These are phyloP conservation scores for Polypedilum vanderplanki DNA, from an alignment of 1,140 invertebrate species.

Conservation along the genomic window DNA sequence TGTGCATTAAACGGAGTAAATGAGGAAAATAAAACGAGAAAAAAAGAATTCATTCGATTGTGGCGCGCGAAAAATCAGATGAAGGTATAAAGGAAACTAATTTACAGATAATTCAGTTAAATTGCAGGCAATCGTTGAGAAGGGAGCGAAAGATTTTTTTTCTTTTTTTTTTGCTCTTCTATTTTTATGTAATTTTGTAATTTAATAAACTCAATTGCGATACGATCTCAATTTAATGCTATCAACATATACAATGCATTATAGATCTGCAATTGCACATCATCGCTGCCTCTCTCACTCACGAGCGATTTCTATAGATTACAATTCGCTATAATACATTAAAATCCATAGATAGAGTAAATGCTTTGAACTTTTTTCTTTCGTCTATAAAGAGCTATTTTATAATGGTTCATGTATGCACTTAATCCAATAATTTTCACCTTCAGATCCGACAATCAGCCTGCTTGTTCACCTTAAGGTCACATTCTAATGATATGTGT, in stretches of 20 bases:
- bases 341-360: not conserved
- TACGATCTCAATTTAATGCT: slow-evolving; percentile 29
- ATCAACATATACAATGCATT: slow-evolving; percentile 26
- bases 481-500: not conserved
- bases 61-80: slow-evolving; percentile 16
- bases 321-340: not conserved
- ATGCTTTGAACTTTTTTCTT: not conserved
- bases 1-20: not conserved
- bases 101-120: slow-evolving; percentile 25
- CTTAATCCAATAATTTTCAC: slow-evolving; percentile 19
- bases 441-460: slow-evolving; percentile 4
- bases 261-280: not conserved
- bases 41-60: not conserved
- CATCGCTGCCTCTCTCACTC: not conserved
- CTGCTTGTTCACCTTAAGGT: slow-evolving; percentile 3
- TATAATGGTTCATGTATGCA: not conserved
- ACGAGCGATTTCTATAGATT: not conserved
- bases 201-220: slow-evolving; percentile 29
- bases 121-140: not conserved
- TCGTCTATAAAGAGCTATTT: not conserved
- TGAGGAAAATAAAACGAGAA: not conserved
- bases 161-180: not conserved
- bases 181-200: slow-evolving; percentile 23
- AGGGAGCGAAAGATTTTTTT: not conserved
- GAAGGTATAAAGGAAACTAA: slow-evolving; percentile 6